phyloP scores from a whole-genome alignment of 2,797 vertebrate species.

The Meda fulgida region DNA sequence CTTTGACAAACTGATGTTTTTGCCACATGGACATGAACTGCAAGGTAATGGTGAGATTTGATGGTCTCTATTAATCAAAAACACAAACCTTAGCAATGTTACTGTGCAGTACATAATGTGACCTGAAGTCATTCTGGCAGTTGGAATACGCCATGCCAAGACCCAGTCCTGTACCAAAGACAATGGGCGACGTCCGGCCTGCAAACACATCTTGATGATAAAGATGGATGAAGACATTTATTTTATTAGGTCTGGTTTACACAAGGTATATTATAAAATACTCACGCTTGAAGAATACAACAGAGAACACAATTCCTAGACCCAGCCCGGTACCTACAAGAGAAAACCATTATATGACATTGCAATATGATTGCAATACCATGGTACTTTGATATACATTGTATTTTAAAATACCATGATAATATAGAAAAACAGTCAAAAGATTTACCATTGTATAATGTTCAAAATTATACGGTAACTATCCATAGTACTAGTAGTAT shows the following conservation, averaged over 20 bases:
- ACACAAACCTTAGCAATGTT: conserved; percentile 84
- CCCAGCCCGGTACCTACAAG: conserved; percentile 90
- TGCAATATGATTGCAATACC: neutral
- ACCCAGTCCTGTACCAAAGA: conserved; percentile 87
- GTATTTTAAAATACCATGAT: neutral
- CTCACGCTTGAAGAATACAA: conserved; percentile 98
- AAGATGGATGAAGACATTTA: neutral
- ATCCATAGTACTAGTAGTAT: neutral
- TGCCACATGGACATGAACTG: neutral
- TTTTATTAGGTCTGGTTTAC: neutral
- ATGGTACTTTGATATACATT: neutral
- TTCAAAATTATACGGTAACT: too few relatives aligned
- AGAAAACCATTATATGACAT: neutral
- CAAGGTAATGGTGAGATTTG: neutral
- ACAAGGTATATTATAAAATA: conserved; percentile 53
- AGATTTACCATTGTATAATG: neutral
- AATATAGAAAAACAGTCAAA: neutral
- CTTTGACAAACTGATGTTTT: neutral
- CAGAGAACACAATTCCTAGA: conserved; percentile 93
- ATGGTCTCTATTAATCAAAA: neutral
- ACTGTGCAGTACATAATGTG: conserved; percentile 88
- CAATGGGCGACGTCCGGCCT: conserved; percentile 92
- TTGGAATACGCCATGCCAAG: conserved; percentile 97
- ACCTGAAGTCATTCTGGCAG: conserved; percentile 93
- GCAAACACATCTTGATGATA: conserved; percentile 20